Evolutionary conservation across 2,113 vertebrate genomes (phyloP).

Genomic region (Lethenteron reissneri): DNA sequence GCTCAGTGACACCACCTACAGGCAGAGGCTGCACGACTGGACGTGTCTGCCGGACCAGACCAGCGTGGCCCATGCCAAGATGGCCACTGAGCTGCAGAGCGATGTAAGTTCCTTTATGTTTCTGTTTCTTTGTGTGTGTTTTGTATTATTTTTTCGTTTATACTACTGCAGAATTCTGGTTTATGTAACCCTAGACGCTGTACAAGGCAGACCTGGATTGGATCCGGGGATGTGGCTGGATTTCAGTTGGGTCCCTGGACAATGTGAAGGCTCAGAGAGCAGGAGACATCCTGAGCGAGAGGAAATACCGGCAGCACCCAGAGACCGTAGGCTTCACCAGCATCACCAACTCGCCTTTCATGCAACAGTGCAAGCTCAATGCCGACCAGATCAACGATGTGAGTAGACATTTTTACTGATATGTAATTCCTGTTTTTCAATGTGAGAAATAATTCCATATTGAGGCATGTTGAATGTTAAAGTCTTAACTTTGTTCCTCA

Average conservation of each 20-base stretch:
- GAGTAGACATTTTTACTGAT: background rate
- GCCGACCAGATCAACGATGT: constrained; percentile 4
- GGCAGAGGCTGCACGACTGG: background rate
- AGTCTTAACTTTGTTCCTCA: constrained; percentile 10
- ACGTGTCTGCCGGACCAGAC: background rate
- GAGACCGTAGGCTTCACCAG: constrained; percentile 5
- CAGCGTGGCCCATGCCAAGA: background rate
- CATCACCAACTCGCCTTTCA: background rate
- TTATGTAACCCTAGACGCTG: background rate
- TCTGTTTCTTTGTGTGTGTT: no score
- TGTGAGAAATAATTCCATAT: background rate
- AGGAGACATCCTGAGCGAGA: background rate
- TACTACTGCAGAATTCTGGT: no score
- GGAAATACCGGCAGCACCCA: constrained; percentile 2
- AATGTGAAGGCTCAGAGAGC: constrained; percentile 1
- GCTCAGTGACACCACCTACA: background rate
- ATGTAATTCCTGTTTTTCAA: background rate
- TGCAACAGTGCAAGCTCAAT: background rate
- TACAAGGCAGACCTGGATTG: constrained; percentile 1
- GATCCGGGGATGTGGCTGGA: background rate
- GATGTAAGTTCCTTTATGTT: background rate
- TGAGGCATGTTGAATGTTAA: background rate
- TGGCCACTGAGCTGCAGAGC: background rate
- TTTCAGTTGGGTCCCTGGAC: background rate
- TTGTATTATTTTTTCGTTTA: no score